Conservation (phyloP, 2,113 vertebrate genomes). For the Myocastor coypus region DNA sequence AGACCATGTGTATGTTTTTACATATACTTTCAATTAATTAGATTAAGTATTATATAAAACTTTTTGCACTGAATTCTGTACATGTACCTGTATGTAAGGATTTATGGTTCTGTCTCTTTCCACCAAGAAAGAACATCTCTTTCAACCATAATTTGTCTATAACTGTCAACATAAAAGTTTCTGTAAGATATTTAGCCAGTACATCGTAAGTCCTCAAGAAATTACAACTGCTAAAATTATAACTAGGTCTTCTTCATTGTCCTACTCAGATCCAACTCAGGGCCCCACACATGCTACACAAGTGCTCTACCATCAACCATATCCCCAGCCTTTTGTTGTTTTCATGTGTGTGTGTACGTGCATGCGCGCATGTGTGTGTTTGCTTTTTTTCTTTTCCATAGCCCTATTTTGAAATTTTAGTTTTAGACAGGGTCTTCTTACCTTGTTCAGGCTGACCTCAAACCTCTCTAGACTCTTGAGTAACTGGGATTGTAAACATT, state of each 20-base stretch:
- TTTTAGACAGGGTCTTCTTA: neutral
- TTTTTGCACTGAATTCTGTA: neutral
- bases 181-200: neutral
- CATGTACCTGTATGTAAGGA: neutral
- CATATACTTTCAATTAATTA: neutral
- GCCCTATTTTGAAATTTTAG: neutral
- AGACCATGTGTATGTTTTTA: neutral
- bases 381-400: neutral
- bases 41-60: neutral
- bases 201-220: neutral
- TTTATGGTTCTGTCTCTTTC: neutral
- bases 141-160: neutral
- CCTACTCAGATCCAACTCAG: neutral
- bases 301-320: neutral
- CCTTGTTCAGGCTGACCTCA: neutral
- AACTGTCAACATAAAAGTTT: neutral
- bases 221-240: neutral
- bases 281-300: neutral
- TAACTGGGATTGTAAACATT: neutral
- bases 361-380: neutral
- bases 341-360: neutral
- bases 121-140: neutral
- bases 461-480: neutral
- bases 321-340: neutral
- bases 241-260: neutral